Percentiles rank a stretch among this genome's conserved stretches.
Conservation (phyloP, 2,797 vertebrate genomes). For the Typhlichthys eigenmanni region DNA sequence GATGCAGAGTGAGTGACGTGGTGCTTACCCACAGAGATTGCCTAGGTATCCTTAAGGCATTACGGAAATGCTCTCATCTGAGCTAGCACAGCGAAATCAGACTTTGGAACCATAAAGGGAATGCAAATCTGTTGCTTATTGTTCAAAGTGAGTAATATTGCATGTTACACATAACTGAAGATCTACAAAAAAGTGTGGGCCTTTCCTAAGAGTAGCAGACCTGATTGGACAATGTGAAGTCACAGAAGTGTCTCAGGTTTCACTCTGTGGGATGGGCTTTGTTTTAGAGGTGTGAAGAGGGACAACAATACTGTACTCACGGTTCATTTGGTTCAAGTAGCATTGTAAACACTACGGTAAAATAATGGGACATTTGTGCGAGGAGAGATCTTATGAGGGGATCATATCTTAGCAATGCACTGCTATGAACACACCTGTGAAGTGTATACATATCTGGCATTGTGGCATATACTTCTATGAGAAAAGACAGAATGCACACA, state of each 20-base stretch:
- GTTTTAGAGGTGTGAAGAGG: constrained; percentile 53
- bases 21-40: constrained; percentile 14
- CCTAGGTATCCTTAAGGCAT: constrained; percentile 16
- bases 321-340: constrained; percentile 44
- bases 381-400: background rate
- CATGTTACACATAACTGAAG: no score
- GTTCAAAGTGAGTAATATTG: no score
- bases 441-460: no score
- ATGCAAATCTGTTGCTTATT: background rate
- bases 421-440: background rate
- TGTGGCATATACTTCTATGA: constrained; percentile 12
- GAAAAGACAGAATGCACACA: constrained; percentile 29
- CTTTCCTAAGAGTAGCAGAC: constrained; percentile 43
- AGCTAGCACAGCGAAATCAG: background rate
- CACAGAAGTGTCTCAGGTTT: constrained; percentile 49
- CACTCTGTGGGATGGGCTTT: constrained; percentile 60
- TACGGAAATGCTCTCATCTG: constrained; percentile 4
- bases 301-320: constrained; percentile 25
- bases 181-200: constrained; percentile 36
- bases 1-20: constrained; percentile 19
- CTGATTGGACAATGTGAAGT: constrained; percentile 59
- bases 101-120: background rate
- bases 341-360: constrained; percentile 67
- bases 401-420: background rate
- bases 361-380: background rate